Percentiles rank a stretch among this genome's conserved stretches.
phyloP scores from a whole-genome alignment of 2,113 vertebrate genomes.

The Albula goreensis region DNA sequence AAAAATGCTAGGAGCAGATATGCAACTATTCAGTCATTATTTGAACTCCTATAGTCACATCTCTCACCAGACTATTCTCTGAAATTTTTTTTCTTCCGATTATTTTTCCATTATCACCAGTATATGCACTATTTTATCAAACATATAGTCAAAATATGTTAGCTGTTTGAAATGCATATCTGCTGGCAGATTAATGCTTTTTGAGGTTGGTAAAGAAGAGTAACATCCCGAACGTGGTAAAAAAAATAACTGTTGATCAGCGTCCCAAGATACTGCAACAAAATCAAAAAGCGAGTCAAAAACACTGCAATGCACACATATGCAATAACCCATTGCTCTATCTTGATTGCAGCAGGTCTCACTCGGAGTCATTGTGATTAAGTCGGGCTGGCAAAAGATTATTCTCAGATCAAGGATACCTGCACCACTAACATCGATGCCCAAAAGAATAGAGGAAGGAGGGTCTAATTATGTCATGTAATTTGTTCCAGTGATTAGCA shows the following conservation, averaged over 20 bases:
- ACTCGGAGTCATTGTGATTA: not conserved
- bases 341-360: not conserved
- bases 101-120: no score
- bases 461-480: constrained; percentile 11
- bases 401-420: not conserved
- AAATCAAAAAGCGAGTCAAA: not conserved
- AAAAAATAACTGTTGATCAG: no score
- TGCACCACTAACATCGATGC: not conserved
- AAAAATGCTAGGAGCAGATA: constrained; percentile 2
- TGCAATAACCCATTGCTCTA: not conserved
- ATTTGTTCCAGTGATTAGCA: constrained; percentile 17
- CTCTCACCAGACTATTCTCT: not conserved
- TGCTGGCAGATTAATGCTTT: no score
- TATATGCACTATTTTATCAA: no score
- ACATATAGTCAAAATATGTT: no score
- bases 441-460: not conserved
- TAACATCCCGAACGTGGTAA: no score
- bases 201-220: no score
- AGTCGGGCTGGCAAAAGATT: not conserved
- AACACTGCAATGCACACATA: not conserved
- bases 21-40: not conserved
- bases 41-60: not conserved
- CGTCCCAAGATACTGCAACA: not conserved
- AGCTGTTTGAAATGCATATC: no score
- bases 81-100: no score